Percentiles rank a stretch among this genome's conserved stretches.
Conservation (phyloP, 1,140 invertebrate genomes). For the Formica exsecta region DNA sequence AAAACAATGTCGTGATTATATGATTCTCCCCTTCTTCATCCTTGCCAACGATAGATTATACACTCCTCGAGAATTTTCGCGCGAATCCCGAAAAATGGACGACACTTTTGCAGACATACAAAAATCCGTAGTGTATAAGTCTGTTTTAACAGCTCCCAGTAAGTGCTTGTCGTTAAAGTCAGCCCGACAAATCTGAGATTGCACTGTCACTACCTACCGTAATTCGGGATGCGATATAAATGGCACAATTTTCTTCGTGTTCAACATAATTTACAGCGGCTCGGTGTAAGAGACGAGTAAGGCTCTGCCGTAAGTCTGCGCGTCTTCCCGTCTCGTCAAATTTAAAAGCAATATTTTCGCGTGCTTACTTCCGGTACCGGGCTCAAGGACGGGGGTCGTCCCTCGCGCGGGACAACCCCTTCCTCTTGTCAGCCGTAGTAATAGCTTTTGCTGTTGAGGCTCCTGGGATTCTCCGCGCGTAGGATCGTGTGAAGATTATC, state of each 20-base stretch:
- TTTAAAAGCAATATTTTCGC: conserved; percentile 85
- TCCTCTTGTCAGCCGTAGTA: conserved; percentile 88
- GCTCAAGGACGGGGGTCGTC: conserved; percentile 83
- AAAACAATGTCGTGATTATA: background rate
- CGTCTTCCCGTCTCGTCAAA: conserved; percentile 49
- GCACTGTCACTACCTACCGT: conserved; percentile 6
- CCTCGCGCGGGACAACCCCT: conserved; percentile 84
- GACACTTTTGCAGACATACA: conserved; percentile 6
- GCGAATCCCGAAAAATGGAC: conserved; percentile 14
- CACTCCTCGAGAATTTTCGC: conserved; percentile 32
- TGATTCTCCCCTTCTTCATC: background rate
- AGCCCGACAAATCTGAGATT: conserved; percentile 12
- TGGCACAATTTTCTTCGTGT: conserved; percentile 17
- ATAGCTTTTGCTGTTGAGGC: conserved; percentile 87
- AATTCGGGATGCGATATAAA: conserved; percentile 3
- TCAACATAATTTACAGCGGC: conserved; percentile 58
- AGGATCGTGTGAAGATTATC: conserved; percentile 85
- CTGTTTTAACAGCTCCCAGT: background rate
- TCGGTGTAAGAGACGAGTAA: conserved; percentile 14
- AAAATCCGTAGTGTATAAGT: background rate
- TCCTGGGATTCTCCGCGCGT: conserved; percentile 85
- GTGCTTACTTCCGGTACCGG: conserved; percentile 85
- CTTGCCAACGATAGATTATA: conserved; percentile 1
- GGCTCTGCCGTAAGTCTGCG: conserved; percentile 40
- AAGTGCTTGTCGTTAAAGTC: background rate